Evolutionary conservation across 2,113 vertebrate genomes (phyloP), one percentile per base, ranked within the genome.

Genomic region (Formicarius rufipectus): DNA sequence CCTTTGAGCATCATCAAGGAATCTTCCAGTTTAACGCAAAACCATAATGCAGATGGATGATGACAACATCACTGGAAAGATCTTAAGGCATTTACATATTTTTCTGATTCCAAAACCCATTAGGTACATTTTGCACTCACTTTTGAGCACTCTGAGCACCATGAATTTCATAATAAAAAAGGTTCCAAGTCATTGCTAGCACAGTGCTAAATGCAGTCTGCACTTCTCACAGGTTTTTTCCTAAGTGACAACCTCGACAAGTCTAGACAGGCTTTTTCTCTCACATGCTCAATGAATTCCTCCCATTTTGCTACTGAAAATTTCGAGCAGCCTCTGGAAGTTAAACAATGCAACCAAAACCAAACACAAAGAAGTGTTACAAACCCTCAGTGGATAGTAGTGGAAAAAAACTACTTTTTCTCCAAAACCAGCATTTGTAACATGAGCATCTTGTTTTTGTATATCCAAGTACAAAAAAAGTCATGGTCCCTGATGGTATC

Each of bases 71-170:
- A 90, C 69, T 68, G 73, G 83, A 85, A 91, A 91, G 72, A 73
- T 90, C 80, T 90, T 81, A 22, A 92, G 27, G 37, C 66, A 78
- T 93, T 84, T 95, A 67, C 67, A 77, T 94, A 80, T 81, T 93
- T 96, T 96, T 91, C 91, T 89, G 88, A 78, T 79, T 92, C 55
- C 50, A 82, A 82, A 95, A 83, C 33, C 71, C 86, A 83, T 95
- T 95, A 89, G 85, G 49, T 77, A 73, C 40, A 87, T 89, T 93
- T 84, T 89, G n/a, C 86, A 94, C 59, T 94, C 42, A 42, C 60
- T 93, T 94, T 83, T 92, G 81, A 97, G 84, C 56, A 53, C 69
- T 53, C 64, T 56, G 79, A 96, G 72, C 79, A 72, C 60, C 45
- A 80, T 11, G 31, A 93, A 95, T 89, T 89, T 93, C 84, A 84